phyloP scores from a whole-genome alignment of 1,140 invertebrate genomes.

The Phortica variegata region DNA sequence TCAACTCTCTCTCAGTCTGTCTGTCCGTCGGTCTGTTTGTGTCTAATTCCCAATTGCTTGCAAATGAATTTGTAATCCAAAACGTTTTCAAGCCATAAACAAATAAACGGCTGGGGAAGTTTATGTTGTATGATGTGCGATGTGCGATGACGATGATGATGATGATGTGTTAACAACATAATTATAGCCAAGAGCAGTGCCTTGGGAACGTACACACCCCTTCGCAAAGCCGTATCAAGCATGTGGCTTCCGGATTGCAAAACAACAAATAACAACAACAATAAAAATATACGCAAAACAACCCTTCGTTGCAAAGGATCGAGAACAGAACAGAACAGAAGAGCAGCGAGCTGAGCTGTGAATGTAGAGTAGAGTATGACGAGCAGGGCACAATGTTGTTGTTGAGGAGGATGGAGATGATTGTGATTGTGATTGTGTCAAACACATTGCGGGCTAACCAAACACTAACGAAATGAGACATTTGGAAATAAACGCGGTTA shows the following conservation, averaged over 20 bases:
- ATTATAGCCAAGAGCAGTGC: conserved; percentile 46
- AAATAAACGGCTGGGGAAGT: conserved; percentile 8
- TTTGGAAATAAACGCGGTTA: too few species aligned
- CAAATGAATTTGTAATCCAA: conserved; percentile 54
- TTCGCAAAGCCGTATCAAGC: conserved; percentile 15
- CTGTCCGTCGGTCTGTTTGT: too few species aligned
- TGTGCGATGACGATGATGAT: conserved; percentile 30
- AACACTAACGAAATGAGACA: too few species aligned
- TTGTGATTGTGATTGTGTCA: too few species aligned
- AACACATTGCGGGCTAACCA: too few species aligned
- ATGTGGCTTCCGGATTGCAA: too few species aligned
- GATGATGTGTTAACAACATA: conserved; percentile 57
- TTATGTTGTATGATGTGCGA: conserved; percentile 5
- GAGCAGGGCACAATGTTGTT: too few species aligned
- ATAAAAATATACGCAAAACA: conserved; percentile 46
- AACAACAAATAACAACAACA: conserved; percentile 47
- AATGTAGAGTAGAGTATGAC: too few species aligned
- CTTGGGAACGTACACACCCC: conserved; percentile 28
- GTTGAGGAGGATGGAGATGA: too few species aligned
- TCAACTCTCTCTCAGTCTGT: too few species aligned
- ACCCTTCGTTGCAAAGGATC: conserved; percentile 33
- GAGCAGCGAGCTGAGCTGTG: too few species aligned
- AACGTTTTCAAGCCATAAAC: conserved; percentile 36
- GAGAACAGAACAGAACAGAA: too few species aligned
- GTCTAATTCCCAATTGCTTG: conserved; percentile 51